Conservation (phyloP, 2,797 vertebrate species). For the Natrix natrix region DNA sequence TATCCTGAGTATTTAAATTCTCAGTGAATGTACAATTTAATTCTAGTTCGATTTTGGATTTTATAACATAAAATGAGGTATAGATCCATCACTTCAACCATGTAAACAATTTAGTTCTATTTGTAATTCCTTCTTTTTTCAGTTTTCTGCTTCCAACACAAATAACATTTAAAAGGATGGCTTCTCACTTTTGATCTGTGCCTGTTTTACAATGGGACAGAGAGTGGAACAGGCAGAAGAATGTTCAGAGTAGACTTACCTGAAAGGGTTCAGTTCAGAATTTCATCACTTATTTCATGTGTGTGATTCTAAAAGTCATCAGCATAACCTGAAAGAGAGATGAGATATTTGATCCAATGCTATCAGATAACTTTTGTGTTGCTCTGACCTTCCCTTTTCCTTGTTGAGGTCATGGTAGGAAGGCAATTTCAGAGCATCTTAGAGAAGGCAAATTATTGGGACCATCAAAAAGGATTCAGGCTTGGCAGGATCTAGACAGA, state of each 20-base stretch:
- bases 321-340: neutral
- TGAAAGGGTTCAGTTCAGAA: neutral
- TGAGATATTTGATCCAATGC: neutral
- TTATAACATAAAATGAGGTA: neutral
- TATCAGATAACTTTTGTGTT: neutral
- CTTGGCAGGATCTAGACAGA: neutral
- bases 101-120: neutral
- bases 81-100: no score
- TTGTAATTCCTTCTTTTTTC: neutral
- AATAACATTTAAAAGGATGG: neutral
- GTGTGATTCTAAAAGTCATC: neutral
- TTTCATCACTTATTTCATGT: neutral
- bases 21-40: neutral
- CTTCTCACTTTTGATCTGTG: no score
- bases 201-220: neutral
- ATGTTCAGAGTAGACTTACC: neutral
- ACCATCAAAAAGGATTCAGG: neutral
- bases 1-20: neutral
- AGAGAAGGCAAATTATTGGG: neutral
- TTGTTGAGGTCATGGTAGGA: neutral
- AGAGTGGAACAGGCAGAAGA: neutral
- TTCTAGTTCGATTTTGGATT: neutral
- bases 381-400: neutral
- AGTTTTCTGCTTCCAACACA: neutral
- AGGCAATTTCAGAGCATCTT: neutral